A percentile compares a stretch with the other conserved stretches of the same genome.
These are phyloP conservation scores for Zaprionus lachaisei DNA, from an alignment of 1,140 invertebrate genomes.

Conservation along the genomic window DNA sequence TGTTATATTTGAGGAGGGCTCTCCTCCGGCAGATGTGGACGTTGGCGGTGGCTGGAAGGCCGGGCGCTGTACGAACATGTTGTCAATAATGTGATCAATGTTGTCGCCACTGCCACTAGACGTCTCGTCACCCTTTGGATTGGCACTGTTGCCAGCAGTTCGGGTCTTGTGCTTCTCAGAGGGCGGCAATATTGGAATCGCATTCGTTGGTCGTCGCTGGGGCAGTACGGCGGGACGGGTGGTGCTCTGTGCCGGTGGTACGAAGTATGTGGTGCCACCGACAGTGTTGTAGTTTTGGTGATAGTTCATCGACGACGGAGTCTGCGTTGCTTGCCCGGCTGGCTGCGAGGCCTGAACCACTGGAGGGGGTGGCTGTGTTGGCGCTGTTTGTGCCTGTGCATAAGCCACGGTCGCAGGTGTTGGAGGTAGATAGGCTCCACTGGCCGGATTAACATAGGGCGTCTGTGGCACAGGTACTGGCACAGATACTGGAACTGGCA, in stretches of 20 bases:
- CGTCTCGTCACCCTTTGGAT: constrained; percentile 27
- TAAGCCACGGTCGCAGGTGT: constrained; percentile 68
- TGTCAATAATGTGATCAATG: constrained; percentile 87
- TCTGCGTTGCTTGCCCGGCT: constrained; percentile 38
- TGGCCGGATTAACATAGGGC: constrained; percentile 65
- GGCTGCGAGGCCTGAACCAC: constrained; percentile 38
- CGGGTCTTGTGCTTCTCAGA: constrained; percentile 80
- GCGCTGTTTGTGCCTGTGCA: constrained; percentile 61
- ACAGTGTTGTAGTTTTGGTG: constrained; percentile 83
- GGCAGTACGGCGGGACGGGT: constrained; percentile 72
- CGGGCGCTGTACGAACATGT: constrained; percentile 87
- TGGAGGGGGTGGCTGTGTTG: constrained; percentile 49
- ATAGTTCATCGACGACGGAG: constrained; percentile 54
- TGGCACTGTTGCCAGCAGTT: constrained; percentile 1
- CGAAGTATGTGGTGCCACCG: constrained; percentile 84
- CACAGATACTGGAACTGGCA: constrained; percentile 51
- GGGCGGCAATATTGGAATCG: constrained; percentile 84
- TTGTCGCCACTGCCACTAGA: constrained; percentile 84
- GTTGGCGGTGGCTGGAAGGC: constrained; percentile 73
- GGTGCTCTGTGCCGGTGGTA: constrained; percentile 72
- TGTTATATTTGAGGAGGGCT: constrained; percentile 9
- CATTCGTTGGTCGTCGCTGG: constrained; percentile 84
- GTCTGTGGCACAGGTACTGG: constrained; percentile 54
- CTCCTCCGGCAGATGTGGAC: constrained; percentile 13
- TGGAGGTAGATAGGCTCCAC: constrained; percentile 65